phyloP scores from a whole-genome alignment of 2,888 invertebrate genomes.

The Thalpophila matura region DNA sequence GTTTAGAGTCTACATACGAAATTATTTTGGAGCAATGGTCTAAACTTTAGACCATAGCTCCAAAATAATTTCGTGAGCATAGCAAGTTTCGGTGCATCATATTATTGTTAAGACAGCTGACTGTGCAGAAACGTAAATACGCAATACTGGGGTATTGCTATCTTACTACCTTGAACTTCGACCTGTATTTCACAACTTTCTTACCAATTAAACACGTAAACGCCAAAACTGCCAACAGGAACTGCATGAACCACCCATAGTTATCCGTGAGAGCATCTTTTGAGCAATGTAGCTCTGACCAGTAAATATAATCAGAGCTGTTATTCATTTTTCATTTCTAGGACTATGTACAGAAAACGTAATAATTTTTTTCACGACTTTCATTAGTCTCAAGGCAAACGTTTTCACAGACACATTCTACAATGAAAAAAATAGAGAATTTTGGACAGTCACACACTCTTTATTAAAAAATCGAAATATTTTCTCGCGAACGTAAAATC shows the following conservation, averaged over 20 bases:
- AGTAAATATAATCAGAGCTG: conserved; percentile 83
- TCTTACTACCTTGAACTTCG: conserved; percentile 52
- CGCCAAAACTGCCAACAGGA: conserved; percentile 92
- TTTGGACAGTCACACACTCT: conserved; percentile 22
- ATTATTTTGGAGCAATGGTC: too few species aligned
- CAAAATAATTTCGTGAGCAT: neutral
- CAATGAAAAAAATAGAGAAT: neutral
- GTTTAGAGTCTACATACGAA: too few species aligned
- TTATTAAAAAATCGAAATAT: conserved; percentile 6
- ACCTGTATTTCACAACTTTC: conserved; percentile 62
- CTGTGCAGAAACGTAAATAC: conserved; percentile 24
- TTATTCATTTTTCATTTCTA: conserved; percentile 86
- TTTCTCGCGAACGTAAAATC: conserved; percentile 12
- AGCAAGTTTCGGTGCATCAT: too few species aligned
- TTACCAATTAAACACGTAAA: conserved; percentile 94
- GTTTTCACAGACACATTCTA: conserved; percentile 2
- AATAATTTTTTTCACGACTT: conserved; percentile 27
- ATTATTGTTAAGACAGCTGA: too few species aligned
- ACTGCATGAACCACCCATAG: conserved; percentile 94
- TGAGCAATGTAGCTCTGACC: conserved; percentile 91
- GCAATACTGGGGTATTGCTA: conserved; percentile 38
- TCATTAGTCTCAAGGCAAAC: conserved; percentile 39
- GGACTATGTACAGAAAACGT: conserved; percentile 18
- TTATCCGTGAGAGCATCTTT: conserved; percentile 94
- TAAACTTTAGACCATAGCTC: too few species aligned